Conservation (phyloP, 2,797 vertebrate species). For the Decapterus maruadsi region DNA sequence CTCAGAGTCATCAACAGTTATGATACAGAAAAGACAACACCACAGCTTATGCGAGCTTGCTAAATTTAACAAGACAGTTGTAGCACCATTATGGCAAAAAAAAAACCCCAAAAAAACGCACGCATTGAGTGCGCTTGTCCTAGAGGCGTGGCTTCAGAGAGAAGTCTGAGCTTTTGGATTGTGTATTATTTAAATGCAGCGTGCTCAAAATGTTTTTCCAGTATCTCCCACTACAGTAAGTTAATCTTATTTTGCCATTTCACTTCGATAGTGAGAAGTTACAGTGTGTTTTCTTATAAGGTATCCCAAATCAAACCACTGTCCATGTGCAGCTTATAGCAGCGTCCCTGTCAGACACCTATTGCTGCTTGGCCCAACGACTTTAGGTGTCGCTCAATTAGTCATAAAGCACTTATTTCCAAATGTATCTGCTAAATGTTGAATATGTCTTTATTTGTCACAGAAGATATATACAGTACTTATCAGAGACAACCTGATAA, state of each 20-base stretch:
- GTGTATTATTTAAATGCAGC: too few species aligned
- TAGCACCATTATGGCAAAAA: too few species aligned
- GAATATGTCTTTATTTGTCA: background rate
- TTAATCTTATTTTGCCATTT: background rate
- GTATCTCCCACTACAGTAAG: background rate
- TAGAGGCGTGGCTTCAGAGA: too few species aligned
- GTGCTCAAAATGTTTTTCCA: too few species aligned
- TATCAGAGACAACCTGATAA: too few species aligned
- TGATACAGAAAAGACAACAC: too few species aligned
- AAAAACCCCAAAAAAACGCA: too few species aligned
- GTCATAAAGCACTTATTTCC: background rate
- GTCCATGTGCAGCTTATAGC: background rate
- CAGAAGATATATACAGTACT: background rate
- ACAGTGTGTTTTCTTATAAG: background rate
- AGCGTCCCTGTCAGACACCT: background rate
- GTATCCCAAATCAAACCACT: constrained; percentile 1
- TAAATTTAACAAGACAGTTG: too few species aligned
- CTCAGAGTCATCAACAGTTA: too few species aligned
- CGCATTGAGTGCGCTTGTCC: too few species aligned
- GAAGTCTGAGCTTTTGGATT: too few species aligned
- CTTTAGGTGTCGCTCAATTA: constrained; percentile 10
- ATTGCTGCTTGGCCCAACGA: background rate
- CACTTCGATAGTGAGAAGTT: background rate
- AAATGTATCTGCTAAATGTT: constrained; percentile 8
- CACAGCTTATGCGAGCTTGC: too few species aligned